Percentiles rank a stretch among this genome's conserved stretches.
These are phyloP conservation scores for Melanotus villosus DNA, from an alignment of 2,888 invertebrate species.

Conservation along the genomic window DNA sequence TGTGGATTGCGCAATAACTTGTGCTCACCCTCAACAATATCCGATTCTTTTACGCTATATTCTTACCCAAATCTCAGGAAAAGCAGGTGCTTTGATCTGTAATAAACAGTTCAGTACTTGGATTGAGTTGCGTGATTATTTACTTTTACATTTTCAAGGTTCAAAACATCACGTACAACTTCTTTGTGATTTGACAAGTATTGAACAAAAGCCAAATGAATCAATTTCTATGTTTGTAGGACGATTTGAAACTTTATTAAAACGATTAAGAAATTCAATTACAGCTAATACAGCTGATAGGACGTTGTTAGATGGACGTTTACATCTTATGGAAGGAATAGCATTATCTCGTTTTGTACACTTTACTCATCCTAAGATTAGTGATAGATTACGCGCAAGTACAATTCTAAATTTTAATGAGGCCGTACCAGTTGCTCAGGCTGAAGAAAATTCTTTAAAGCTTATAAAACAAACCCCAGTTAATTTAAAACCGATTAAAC, in stretches of 20 bases:
- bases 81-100: background rate
- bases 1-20: background rate
- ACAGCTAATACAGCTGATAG: background rate
- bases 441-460: background rate
- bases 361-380: background rate
- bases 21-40: background rate
- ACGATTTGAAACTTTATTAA: constrained; percentile 8
- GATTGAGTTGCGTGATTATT: background rate
- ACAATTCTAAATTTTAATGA: background rate
- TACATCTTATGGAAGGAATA: constrained; percentile 1
- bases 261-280: background rate
- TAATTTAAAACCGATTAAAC: no score
- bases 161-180: background rate
- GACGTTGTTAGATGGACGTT: background rate
- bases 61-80: background rate
- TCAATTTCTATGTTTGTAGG: background rate
- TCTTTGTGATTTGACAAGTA: background rate
- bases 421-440: background rate
- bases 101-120: background rate
- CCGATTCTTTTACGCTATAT: background rate
- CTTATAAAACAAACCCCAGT: background rate
- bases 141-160: background rate
- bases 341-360: constrained; percentile 1
- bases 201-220: background rate
- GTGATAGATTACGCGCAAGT: background rate